These are phyloP conservation scores for Taphrorychus bicolor DNA, from an alignment of 2,888 invertebrate species.

Conservation along the genomic window DNA sequence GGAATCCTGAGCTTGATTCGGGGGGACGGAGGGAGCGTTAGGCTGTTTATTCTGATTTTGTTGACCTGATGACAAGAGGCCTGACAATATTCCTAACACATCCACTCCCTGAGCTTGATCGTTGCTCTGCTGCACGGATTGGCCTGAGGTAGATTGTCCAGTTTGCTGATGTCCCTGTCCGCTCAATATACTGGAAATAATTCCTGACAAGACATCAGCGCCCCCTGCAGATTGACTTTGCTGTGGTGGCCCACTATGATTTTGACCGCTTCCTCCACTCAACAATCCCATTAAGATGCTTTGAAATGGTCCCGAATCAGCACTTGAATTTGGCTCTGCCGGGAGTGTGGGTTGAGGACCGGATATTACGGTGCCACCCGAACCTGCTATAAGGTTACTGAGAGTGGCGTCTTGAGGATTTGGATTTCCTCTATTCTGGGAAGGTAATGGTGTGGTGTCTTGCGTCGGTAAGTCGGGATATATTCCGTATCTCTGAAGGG, in stretches of 20 bases:
- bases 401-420: conserved; percentile 24
- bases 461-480: conserved; percentile 46
- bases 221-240: conserved; percentile 21
- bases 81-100: conserved; percentile 40
- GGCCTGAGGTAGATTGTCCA: background rate
- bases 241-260: conserved; percentile 1
- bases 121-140: conserved; percentile 15
- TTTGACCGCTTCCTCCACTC: conserved; percentile 10
- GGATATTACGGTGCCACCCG: conserved; percentile 31
- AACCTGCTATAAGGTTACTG: conserved; percentile 28
- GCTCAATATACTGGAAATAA: conserved; percentile 27
- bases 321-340: background rate
- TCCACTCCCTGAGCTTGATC: conserved; percentile 28
- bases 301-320: conserved; percentile 28
- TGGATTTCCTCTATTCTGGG: background rate
- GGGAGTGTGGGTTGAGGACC: conserved; percentile 24
- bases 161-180: conserved; percentile 12
- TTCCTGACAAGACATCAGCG: conserved; percentile 24
- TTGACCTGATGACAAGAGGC: conserved; percentile 37
- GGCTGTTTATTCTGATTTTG: conserved; percentile 10
- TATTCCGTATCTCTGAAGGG: conserved; percentile 46
- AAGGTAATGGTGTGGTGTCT: conserved; percentile 36
- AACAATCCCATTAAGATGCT: conserved; percentile 26
- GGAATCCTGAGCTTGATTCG: conserved; percentile 24
- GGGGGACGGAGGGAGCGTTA: conserved; percentile 16